Evolutionary conservation across 2,888 invertebrate species (phyloP), one percentile per base, ranked within the genome.

Genomic region (Melitaea athalia): DNA sequence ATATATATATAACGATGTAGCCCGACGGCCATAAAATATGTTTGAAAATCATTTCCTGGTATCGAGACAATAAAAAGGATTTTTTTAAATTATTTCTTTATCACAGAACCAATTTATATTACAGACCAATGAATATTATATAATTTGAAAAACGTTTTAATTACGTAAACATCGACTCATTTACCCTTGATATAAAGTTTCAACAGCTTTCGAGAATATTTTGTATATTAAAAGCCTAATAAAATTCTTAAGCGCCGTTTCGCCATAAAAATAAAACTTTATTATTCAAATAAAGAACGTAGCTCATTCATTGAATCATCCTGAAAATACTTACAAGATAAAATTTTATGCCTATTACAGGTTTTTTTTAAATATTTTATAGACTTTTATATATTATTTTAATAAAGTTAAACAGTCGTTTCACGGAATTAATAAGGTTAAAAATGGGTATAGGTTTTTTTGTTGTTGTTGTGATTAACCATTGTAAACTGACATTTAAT

Each of bases 261-360:
- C 43, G 38, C 43, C 55, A 47, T 69, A 63, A 69, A 59, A 59
- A 55, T 62, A 63, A 38, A 52, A 53, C 53, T 69, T 66, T 24
- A 66, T 66, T 63, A 66, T 47, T 33, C 53, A 59, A 59, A 69
- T 69, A 69, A 67, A 69, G 63, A 6, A 31, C 15, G 59, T 42
- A 31, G 11, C 59, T 42, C 14, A 60, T 59, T 65, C 59, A 65
- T 65, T 52, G 15, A 57, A 57, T 57, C 42, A 53, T 53, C 7
- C 6, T n/a, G 7, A 3, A 14, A 12, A n/a, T 49, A n/a, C n/a
- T n/a, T n/a, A n/a, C 47, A 49, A 6, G 14, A 49, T 14, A 49
- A 49, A 52, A 17, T 47, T 47, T n/a, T 47, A 52, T 24, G 17
- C 17, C 3, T 24, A 52, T 52, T 52, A 24, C 17, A 10, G 17